Evolutionary conservation across 2,113 vertebrate genomes (phyloP), one percentile per base, ranked within the genome.

Genomic region (Rattus rattus): DNA sequence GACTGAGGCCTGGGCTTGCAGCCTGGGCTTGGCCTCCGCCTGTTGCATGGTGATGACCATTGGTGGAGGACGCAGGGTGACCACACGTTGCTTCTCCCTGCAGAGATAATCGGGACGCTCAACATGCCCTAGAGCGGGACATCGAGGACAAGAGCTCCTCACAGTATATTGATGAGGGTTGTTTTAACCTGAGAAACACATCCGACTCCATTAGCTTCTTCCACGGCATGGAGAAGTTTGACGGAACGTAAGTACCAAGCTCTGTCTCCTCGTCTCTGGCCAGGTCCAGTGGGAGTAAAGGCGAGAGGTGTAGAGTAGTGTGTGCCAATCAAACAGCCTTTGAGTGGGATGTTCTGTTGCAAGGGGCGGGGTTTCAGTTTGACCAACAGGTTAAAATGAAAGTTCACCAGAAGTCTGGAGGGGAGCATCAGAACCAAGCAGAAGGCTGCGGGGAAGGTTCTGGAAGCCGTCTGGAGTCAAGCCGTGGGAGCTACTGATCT

Each of bases 31-130:
- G 36, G 49, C 17, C 30, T 80, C 49, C 8, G 33, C 92, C 19
- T 81, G 33, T 12, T 43, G 70, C 16, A 0, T 30, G 1, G 0
- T 2, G 8, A 63, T 39, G 76, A 43, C 19, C n/a, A 22, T 0
- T 28, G 14, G 56, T 22, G 26, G 36, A 30, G 61, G 13, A 10
- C 7, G 5, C 79, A 5, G 11, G 63, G 36, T 70, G 56, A 26
- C 3, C 33, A 10, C 47, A 28, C 1, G 0, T 0, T n/a, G 36
- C 12, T 86, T 8, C 39, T 72, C n/a, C 52, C 13, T 14, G 0
- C 95, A 98, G 98, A 20, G 98, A 98, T 63, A 98, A 98, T 92
- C 97, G 98, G 79, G 96, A 98, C 28, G 97, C 91, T 19, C 98
- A 98, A 24, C 98, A 98, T 0, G 92, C 97, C 6, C 93, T 98